A percentile compares a stretch with the other conserved stretches of the same genome.
phyloP scores from a whole-genome alignment of 2,888 invertebrate species.

The Yponomeuta malinellus region DNA sequence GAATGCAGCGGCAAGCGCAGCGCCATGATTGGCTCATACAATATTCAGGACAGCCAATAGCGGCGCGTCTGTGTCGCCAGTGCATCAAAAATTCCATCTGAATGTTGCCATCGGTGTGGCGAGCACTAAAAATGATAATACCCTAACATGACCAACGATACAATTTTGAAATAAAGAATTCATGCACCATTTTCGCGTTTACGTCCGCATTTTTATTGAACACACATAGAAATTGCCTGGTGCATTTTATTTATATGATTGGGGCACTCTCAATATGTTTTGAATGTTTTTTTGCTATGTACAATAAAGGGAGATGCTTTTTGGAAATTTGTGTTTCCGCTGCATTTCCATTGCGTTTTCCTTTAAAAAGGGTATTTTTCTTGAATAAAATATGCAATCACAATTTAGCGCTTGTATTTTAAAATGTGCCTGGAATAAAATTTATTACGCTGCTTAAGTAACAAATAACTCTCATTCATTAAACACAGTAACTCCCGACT shows the following conservation, averaged over 20 bases:
- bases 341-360: conserved; percentile 4
- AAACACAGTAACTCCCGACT: not conserved
- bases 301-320: conserved; percentile 6
- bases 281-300: not conserved
- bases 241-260: conserved; percentile 59
- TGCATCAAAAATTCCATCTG: conserved; percentile 78
- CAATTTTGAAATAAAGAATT: conserved; percentile 74
- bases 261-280: conserved; percentile 33
- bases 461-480: no score
- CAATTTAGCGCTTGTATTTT: no score
- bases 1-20: conserved; percentile 72
- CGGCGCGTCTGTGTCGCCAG: conserved; percentile 71
- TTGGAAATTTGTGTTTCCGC: not conserved
- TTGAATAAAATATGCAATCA: no score
- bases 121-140: conserved; percentile 77
- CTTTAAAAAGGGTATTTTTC: not conserved
- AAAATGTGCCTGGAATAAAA: no score
- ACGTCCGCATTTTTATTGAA: conserved; percentile 70
- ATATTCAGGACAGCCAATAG: conserved; percentile 73
- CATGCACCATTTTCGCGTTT: conserved; percentile 61
- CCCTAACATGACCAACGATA: conserved; percentile 69
- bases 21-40: conserved; percentile 73
- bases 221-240: conserved; percentile 48
- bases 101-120: conserved; percentile 68
- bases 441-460: no score